These are phyloP conservation scores for Drosophila burlai DNA, from an alignment of 1,140 invertebrate species.

Conservation along the genomic window DNA sequence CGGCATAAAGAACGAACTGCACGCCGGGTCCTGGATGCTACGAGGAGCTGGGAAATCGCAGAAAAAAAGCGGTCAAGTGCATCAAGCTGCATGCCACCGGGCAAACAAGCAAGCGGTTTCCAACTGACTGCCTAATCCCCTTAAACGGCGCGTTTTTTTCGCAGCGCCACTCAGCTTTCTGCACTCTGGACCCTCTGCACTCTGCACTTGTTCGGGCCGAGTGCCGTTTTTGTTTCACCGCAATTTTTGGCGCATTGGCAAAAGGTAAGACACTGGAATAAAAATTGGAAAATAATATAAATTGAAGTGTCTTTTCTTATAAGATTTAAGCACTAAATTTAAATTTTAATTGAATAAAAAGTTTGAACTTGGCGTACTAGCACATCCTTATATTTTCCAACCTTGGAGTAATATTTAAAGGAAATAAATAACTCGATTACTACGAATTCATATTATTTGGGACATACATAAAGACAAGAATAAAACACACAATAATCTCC, in stretches of 20 bases:
- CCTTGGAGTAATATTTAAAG: background rate
- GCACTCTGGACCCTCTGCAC: constrained; percentile 45
- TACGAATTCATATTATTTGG: no score
- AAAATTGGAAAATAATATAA: background rate
- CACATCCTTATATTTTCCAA: no score
- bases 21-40: constrained; percentile 30
- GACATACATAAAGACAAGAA: no score
- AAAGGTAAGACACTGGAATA: constrained; percentile 53
- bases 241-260: constrained; percentile 75
- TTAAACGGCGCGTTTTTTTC: constrained; percentile 78
- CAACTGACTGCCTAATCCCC: constrained; percentile 82
- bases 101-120: constrained; percentile 77
- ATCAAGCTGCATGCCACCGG: constrained; percentile 82
- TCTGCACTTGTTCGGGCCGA: constrained; percentile 61
- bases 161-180: constrained; percentile 29
- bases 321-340: background rate
- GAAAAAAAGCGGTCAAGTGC: constrained; percentile 75
- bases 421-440: background rate
- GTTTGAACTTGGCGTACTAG: accelerated
- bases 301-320: accelerated
- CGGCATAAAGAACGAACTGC: constrained; percentile 44
- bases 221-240: constrained; percentile 77
- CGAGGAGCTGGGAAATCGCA: constrained; percentile 16
- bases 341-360: no score
- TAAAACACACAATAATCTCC: no score